Base-by-base conservation (phyloP, 2,797 vertebrate genomes). In the Delichon dasypus region DNA sequence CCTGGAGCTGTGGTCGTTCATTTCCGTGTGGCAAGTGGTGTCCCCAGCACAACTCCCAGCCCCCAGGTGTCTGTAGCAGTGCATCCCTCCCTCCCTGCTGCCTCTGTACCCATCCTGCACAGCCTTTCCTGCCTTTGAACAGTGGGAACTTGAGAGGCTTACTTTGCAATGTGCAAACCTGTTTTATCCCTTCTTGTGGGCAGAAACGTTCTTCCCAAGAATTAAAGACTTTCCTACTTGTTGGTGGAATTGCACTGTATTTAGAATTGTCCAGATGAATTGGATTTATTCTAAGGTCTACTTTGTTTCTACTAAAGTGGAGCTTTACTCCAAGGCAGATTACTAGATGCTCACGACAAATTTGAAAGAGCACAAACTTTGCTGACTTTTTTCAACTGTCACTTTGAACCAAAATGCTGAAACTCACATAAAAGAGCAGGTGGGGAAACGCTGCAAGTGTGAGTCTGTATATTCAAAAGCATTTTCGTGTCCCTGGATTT, bases 11-110 rank as follows among this genome's bases (percentile, higher is more conserved):
- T 55, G 36, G 22, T 64, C 13, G 4, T 47, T 66, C 40, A 13
- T 74, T 81, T 29, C 61, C 9, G 2, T 44, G 11, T 23, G 51
- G 48, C n/a, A 32, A 32, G 42, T 8, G 11, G 25, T 13, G 42
- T 21, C 48, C 42, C n/a, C 0, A 2, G 4, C 53, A 3, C 17
- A 14, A 19, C 30, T 17, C 14, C 7, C 2, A 0, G 25, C 4
- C 4, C 23, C 32, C 10, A 23, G 47, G 30, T 18, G 38, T 29
- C 32, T 72, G 50, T 30, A 18, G 17, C 14, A 10, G 27, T 21
- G 27, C 48, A 36, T 23, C 54, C 32, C 66, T 74, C 45, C n/a
- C 73, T 72, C 62, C 66, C n/a, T 67, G 64, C 74, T 73, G 48
- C 55, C 55, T 86, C 84, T 23, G 19, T 2, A 10, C 44, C 38